Percentiles rank a stretch among this genome's conserved stretches.
Conservation (phyloP, 2,797 vertebrate genomes). For the Leptoclinus maculatus region DNA sequence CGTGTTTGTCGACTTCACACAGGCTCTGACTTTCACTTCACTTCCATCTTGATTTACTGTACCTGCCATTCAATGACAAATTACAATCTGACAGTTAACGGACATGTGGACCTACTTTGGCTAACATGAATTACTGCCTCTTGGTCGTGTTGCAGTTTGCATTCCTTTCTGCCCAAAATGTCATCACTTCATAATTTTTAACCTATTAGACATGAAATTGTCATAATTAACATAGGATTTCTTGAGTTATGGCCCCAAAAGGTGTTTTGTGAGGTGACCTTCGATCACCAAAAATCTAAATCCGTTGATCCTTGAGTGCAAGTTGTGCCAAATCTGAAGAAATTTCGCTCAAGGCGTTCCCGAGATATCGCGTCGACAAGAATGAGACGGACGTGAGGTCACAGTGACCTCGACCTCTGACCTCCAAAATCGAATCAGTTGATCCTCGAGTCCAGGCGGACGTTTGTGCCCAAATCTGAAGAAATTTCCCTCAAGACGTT, state of each 20-base stretch:
- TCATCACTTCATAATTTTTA: neutral
- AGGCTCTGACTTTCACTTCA: neutral
- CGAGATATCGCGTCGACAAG: neutral
- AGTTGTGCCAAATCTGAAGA: no score
- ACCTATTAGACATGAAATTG: neutral
- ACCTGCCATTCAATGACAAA: neutral
- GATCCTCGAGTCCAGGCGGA: neutral
- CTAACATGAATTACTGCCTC: neutral
- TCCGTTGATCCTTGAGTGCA: no score
- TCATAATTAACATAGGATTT: neutral
- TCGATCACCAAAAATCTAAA: neutral
- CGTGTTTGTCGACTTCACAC: neutral
- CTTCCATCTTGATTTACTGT: neutral
- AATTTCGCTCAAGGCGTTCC: neutral
- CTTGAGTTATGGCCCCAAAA: neutral
- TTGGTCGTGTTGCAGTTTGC: no score
- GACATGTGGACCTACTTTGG: neutral
- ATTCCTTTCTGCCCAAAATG: neutral
- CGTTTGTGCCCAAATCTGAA: neutral
- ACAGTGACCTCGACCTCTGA: neutral
- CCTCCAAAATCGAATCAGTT: neutral
- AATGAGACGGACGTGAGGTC: neutral
- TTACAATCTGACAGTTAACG: neutral
- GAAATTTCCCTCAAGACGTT: neutral
- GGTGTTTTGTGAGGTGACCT: neutral